phyloP scores from a whole-genome alignment of 1,140 invertebrate genomes.

The Trichonephila inaurata region DNA sequence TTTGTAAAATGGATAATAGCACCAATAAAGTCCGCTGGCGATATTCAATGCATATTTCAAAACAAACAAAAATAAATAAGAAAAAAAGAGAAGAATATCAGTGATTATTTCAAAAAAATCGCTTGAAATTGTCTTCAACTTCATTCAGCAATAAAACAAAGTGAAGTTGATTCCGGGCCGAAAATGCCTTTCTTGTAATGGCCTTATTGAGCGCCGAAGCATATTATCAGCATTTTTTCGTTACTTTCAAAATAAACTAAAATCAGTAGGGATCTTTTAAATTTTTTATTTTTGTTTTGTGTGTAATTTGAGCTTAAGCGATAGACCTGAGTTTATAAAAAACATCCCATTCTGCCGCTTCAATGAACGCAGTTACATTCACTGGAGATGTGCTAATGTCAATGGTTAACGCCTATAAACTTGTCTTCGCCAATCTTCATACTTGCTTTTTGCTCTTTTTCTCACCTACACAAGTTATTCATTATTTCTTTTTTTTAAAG shows the following conservation, averaged over 20 bases:
- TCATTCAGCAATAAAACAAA: slow-evolving; percentile 45
- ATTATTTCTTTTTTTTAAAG: slow-evolving; percentile 40
- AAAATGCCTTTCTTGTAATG: slow-evolving; percentile 43
- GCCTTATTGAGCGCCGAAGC: slow-evolving; percentile 1
- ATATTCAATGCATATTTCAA: slow-evolving; percentile 6
- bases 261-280: neutral
- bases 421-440: slow-evolving; percentile 11
- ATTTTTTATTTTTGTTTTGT: neutral
- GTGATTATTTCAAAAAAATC: slow-evolving; percentile 35
- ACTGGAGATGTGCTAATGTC: slow-evolving; percentile 39
- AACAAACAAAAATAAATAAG: slow-evolving; percentile 45
- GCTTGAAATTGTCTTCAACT: neutral
- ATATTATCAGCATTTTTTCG: slow-evolving; percentile 60
- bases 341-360: slow-evolving; percentile 57
- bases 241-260: slow-evolving; percentile 16
- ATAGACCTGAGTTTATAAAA: neutral
- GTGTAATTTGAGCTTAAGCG: slow-evolving; percentile 28
- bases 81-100: slow-evolving; percentile 18
- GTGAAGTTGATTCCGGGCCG: neutral
- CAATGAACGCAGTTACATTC: slow-evolving; percentile 40
- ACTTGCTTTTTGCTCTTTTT: neutral
- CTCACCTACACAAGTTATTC: slow-evolving; percentile 6
- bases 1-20: slow-evolving; percentile 28
- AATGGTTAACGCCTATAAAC: slow-evolving; percentile 52
- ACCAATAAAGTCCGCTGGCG: neutral